Conservation (phyloP, 92 coral and sea anemone genomes). For the Heteractis magnifica region DNA sequence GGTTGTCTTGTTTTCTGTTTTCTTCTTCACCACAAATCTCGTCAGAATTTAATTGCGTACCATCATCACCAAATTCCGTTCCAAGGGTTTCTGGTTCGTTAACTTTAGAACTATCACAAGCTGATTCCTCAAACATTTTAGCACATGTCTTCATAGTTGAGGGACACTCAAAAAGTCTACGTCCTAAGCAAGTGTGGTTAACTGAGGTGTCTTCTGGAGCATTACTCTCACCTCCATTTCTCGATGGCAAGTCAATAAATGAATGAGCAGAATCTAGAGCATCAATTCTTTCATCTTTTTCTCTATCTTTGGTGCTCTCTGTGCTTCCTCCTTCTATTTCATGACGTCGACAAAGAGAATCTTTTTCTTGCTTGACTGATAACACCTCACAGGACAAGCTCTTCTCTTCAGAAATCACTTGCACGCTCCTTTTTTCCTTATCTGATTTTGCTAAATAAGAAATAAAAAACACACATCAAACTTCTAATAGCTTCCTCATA, state of each 20-base stretch:
- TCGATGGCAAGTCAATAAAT: not conserved
- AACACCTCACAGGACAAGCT: too few species aligned
- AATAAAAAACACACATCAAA: too few species aligned
- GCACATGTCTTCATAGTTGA: not conserved
- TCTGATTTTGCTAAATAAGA: too few species aligned
- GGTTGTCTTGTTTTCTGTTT: not conserved
- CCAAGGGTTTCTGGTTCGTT: not conserved
- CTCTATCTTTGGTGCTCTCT: not conserved
- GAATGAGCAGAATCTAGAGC: not conserved
- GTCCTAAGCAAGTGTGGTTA: not conserved
- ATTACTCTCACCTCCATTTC: not conserved
- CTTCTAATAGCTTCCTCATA: too few species aligned
- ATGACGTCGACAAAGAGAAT: too few species aligned
- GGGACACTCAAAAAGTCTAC: not conserved
- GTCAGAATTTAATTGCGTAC: not conserved
- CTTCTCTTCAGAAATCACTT: too few species aligned
- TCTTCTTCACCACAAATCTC: not conserved
- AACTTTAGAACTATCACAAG: not conserved
- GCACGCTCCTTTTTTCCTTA: too few species aligned
- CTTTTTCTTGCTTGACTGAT: too few species aligned
- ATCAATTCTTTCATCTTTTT: not conserved
- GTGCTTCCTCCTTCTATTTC: too few species aligned
- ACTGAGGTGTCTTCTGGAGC: not conserved
- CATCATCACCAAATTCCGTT: not conserved
- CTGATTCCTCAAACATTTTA: not conserved